Evolutionary conservation across 2,113 vertebrate species (phyloP).

Genomic region (Verasper variegatus): DNA sequence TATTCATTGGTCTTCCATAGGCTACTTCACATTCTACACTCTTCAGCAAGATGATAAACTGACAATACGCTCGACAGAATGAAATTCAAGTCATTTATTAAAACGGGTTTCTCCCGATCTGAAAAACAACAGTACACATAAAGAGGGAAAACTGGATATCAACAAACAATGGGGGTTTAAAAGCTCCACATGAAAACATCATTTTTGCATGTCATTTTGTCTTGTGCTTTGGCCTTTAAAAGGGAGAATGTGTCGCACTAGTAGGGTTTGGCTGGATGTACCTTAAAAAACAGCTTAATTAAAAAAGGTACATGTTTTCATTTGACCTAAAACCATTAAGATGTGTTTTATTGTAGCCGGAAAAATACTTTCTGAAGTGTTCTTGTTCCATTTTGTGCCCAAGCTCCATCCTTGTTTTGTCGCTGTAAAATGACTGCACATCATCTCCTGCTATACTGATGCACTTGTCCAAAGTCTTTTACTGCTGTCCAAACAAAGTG

Average conservation of each 20-base stretch:
- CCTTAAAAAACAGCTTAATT: conserved; percentile 36
- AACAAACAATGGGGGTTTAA: conserved; percentile 55
- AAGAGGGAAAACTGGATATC: conserved; percentile 21
- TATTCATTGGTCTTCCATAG: background rate
- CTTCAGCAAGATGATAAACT: conserved; percentile 23
- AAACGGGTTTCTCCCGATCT: conserved; percentile 57
- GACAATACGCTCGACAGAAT: conserved; percentile 51
- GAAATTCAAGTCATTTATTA: conserved; percentile 75
- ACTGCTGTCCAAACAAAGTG: conserved; percentile 19
- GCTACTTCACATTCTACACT: conserved; percentile 16
- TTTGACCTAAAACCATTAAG: conserved; percentile 65
- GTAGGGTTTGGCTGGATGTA: conserved; percentile 64
- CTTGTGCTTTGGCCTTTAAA: conserved; percentile 85
- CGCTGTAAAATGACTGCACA: conserved; percentile 38
- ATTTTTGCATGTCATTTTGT: conserved; percentile 72
- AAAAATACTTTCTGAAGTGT: conserved; percentile 56
- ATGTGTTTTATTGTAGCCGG: conserved; percentile 49
- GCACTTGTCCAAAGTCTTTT: conserved; percentile 44
- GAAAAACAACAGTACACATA: conserved; percentile 51
- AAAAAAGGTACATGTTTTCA: conserved; percentile 48
- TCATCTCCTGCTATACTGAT: conserved; percentile 43
- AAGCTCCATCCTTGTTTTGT: conserved; percentile 41
- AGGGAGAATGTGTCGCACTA: conserved; percentile 56
- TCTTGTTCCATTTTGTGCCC: conserved; percentile 53
- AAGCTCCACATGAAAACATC: conserved; percentile 64